Evolutionary conservation across 2,113 vertebrate genomes (phyloP), one percentile per base, ranked within the genome.

Genomic region (Scytalopus superciliaris): DNA sequence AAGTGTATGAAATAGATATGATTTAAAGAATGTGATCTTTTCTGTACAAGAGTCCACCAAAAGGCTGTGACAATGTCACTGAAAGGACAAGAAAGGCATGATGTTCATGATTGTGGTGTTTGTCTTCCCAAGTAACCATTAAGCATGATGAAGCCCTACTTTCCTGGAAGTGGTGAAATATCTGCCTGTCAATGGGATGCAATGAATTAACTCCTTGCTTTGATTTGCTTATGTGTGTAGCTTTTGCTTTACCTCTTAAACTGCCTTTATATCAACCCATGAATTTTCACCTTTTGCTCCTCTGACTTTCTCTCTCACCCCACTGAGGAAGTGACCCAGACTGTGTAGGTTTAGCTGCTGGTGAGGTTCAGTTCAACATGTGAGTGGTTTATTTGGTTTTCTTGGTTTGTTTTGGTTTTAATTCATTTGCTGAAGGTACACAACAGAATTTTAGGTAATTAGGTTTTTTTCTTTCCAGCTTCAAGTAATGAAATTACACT

Each of bases 71-170:
- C 4, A 33, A 7, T 37, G 33, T 47, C 24, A 23, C 15, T 60
- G 16, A 91, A 82, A 55, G 27, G 15, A 59, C 8, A 7, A 72
- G 33, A 82, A 77, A 74, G 30, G 15, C 56, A 3, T 11, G 39
- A 55, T 56, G 4, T 28, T 56, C 25, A 12, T 9, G 14, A 8
- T 22, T 2, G 2, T 40, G 27, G 12, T 57, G 24, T 52, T 70
- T 59, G 5, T 69, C 17, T 56, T 78, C 33, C 13, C 19, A 39
- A 52, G 21, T 23, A 78, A 50, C 30, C 2, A 1, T 21, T 15
- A 63, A 1, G 0, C 3, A 7, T 19, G 21, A 45, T 16, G 12
- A 6, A 69, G 8, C 4, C 7, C 13, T 16, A 5, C 15, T 74
- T 85, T 85, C 39, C 8, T 64, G 22, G 10, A 64, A 55, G 9